Conservation (phyloP, 2,888 invertebrate genomes). For the Pachycephus smyrnensis region DNA sequence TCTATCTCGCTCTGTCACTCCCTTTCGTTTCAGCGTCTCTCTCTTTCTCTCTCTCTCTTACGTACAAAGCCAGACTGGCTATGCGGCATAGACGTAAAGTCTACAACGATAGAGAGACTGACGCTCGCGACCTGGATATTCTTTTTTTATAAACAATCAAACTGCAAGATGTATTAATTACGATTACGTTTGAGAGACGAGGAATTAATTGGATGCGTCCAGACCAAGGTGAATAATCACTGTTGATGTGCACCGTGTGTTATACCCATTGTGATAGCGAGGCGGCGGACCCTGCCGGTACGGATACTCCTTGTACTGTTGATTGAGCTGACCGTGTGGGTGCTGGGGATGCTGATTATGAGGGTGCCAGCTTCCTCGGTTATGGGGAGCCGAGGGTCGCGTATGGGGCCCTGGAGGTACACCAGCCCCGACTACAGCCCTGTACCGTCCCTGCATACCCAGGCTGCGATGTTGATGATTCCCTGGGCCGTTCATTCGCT, state of each 20-base stretch:
- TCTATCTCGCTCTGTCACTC: neutral
- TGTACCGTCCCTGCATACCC: constrained; percentile 56
- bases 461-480: constrained; percentile 56
- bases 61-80: neutral
- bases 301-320: constrained; percentile 59
- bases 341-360: constrained; percentile 49
- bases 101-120: neutral
- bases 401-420: constrained; percentile 45
- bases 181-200: neutral
- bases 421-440: constrained; percentile 43
- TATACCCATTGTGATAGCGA: constrained; percentile 57
- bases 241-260: neutral
- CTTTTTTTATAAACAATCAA: neutral
- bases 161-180: neutral
- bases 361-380: constrained; percentile 49
- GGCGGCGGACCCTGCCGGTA: constrained; percentile 54
- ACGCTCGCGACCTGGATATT: neutral
- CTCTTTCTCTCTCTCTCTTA: neutral
- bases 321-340: constrained; percentile 42
- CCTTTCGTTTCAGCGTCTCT: neutral
- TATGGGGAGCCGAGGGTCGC: constrained; percentile 44
- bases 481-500: constrained; percentile 43
- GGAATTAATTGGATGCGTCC: constrained; percentile 1
- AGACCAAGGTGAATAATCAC: constrained; percentile 12
- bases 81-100: neutral